phyloP scores from a whole-genome alignment of 2,888 invertebrate genomes.

The Calliphora vomitoria region DNA sequence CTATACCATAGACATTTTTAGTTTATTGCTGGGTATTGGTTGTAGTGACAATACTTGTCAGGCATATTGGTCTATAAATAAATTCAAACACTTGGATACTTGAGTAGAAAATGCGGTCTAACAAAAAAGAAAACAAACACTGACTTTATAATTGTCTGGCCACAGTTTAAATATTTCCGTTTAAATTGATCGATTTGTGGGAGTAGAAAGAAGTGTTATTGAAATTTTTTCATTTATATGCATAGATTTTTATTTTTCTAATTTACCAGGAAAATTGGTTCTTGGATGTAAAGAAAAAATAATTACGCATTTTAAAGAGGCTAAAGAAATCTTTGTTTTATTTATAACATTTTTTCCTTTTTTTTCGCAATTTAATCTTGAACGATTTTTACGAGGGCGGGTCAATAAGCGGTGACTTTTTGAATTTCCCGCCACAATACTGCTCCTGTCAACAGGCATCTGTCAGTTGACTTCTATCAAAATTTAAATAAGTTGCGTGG shows the following conservation, averaged over 20 bases:
- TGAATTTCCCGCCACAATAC: too few species aligned
- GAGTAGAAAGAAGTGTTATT: background rate
- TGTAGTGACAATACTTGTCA: slow-evolving; percentile 38
- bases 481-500: too few species aligned
- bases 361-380: too few species aligned
- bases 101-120: slow-evolving; percentile 7
- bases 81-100: slow-evolving; percentile 25
- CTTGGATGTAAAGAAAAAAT: background rate
- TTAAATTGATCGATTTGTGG: slow-evolving; percentile 32
- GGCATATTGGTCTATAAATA: slow-evolving; percentile 39
- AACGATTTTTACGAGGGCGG: too few species aligned
- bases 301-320: too few species aligned
- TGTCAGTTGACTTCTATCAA: too few species aligned
- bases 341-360: too few species aligned
- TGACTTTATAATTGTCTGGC: slow-evolving; percentile 58
- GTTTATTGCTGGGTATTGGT: slow-evolving; percentile 22
- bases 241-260: background rate
- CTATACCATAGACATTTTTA: slow-evolving; percentile 21
- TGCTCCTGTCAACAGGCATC: too few species aligned
- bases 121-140: background rate
- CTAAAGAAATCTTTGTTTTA: too few species aligned
- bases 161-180: slow-evolving; percentile 64
- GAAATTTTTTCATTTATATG: slow-evolving; percentile 1
- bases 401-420: too few species aligned
- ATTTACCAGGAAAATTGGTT: background rate